Evolutionary conservation across 1,140 invertebrate genomes (phyloP).

Genomic region (Ctenoplectra terminalis): DNA sequence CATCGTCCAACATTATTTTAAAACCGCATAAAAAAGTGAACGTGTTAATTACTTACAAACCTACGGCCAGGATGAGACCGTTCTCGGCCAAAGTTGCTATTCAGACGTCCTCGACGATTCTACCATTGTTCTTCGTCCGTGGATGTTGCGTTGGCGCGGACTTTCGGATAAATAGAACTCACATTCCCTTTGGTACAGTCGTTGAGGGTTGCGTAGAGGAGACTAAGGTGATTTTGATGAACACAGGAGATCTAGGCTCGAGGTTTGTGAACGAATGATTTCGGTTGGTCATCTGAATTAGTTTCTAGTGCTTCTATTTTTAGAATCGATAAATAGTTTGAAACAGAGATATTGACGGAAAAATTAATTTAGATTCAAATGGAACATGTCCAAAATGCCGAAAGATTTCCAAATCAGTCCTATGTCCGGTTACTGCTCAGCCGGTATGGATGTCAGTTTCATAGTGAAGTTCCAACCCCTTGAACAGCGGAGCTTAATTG

Average conservation of each 20-base stretch:
- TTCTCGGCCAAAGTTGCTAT: constrained; percentile 71
- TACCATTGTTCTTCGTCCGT: constrained; percentile 74
- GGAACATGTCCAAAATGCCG: constrained; percentile 70
- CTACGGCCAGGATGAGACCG: constrained; percentile 62
- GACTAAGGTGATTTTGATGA: constrained; percentile 73
- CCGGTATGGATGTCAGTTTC: constrained; percentile 75
- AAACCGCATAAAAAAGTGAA: constrained; percentile 66
- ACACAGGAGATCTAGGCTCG: constrained; percentile 79
- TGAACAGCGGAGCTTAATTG: constrained; percentile 38
- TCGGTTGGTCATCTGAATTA: no score
- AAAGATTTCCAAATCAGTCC: constrained; percentile 74
- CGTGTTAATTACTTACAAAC: constrained; percentile 73
- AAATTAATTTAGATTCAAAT: constrained; percentile 73
- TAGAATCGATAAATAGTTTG: neutral
- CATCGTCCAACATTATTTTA: constrained; percentile 62
- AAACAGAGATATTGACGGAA: neutral
- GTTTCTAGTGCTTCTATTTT: no score
- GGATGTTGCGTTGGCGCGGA: constrained; percentile 74
- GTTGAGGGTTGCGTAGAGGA: constrained; percentile 67
- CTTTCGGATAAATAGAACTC: constrained; percentile 72
- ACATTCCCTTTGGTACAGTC: constrained; percentile 75
- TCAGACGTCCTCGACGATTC: constrained; percentile 43
- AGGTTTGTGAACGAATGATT: constrained; percentile 65
- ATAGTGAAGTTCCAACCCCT: constrained; percentile 74
- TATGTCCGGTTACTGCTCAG: constrained; percentile 75